Percentiles rank a stretch among this genome's conserved stretches.
These are phyloP conservation scores for Globodera ellingtonae DNA, from an alignment of 1,140 invertebrate species.

Conservation along the genomic window DNA sequence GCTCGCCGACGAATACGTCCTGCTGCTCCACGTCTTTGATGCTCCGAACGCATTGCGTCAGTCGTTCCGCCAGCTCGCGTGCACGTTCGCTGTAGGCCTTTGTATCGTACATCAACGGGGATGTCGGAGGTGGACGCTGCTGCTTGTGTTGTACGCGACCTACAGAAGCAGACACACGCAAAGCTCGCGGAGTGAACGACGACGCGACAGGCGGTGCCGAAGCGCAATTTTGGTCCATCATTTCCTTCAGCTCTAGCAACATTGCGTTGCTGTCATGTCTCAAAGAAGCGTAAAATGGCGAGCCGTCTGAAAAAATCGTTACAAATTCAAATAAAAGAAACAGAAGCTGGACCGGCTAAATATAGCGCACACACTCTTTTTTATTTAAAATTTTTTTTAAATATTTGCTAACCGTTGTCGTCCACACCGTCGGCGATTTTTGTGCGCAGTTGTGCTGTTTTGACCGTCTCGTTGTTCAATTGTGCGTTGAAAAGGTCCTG, in stretches of 20 bases:
- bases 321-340: neutral
- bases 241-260: slow-evolving; percentile 4
- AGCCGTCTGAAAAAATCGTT: too few relatives aligned
- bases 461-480: slow-evolving; percentile 16
- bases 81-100: neutral
- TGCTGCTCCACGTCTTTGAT: slow-evolving; percentile 18
- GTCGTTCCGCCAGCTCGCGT: neutral
- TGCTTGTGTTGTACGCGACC: neutral
- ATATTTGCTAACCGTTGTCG: too few relatives aligned
- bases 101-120: neutral
- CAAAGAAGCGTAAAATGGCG: too few relatives aligned
- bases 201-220: neutral
- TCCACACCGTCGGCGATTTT: neutral
- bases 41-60: slow-evolving; percentile 2
- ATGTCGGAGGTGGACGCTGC: slow-evolving; percentile 1
- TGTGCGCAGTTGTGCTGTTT: slow-evolving; percentile 14
- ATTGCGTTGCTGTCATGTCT: slow-evolving; percentile 1
- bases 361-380: neutral
- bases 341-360: neutral
- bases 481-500: slow-evolving; percentile 19
- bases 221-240: neutral
- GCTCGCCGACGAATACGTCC: slow-evolving; percentile 3
- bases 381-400: neutral
- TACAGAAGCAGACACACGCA: neutral
- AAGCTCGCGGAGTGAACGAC: neutral